Evolutionary conservation across 1,140 invertebrate species (phyloP).

Genomic region (Ceratosolen solmsi): DNA sequence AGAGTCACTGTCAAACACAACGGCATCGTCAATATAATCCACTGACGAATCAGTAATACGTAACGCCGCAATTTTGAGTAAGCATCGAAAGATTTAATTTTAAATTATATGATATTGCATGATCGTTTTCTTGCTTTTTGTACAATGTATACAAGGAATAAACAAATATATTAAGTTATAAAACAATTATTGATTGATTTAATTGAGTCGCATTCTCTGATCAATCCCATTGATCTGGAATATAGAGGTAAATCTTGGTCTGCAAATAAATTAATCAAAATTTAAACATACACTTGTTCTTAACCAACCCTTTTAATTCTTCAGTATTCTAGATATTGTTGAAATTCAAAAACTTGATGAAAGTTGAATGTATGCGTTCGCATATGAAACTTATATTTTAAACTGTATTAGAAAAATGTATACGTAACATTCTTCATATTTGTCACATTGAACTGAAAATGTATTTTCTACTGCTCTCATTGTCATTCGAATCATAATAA

Average conservation of each 20-base stretch:
- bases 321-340: slow-evolving; percentile 39
- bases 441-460: too few relatives aligned
- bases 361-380: not conserved
- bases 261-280: slow-evolving; percentile 49
- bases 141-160: too few relatives aligned
- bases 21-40: not conserved
- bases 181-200: slow-evolving; percentile 38
- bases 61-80: not conserved
- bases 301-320: slow-evolving; percentile 49
- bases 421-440: too few relatives aligned
- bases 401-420: too few relatives aligned
- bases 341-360: slow-evolving; percentile 21
- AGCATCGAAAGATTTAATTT: too few relatives aligned
- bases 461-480: too few relatives aligned
- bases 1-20: not conserved
- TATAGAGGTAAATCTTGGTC: not conserved
- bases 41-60: not conserved
- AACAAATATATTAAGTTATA: too few relatives aligned
- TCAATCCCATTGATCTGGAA: not conserved
- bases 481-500: too few relatives aligned
- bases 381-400: slow-evolving; percentile 23
- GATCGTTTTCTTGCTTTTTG: not conserved
- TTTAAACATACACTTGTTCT: slow-evolving; percentile 38
- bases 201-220: slow-evolving; percentile 3
- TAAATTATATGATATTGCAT: not conserved